Conservation (phyloP, 1,140 invertebrate species). For the Bombus affinis region DNA sequence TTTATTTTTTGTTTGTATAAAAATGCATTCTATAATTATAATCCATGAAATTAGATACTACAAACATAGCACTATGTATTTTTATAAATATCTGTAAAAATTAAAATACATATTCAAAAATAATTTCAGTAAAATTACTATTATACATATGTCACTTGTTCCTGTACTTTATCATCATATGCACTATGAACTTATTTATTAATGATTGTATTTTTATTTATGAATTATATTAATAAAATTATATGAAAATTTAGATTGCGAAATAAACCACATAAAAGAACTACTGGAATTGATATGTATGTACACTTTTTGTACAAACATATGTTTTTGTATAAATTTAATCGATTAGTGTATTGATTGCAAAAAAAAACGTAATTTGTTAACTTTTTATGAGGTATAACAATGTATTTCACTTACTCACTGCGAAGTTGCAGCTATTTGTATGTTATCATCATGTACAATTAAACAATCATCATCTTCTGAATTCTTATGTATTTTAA, state of each 20-base stretch:
- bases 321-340: conserved; percentile 1
- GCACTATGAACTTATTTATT: conserved; percentile 17
- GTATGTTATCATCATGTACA: conserved; percentile 42
- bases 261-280: neutral
- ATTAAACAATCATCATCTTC: conserved; percentile 62
- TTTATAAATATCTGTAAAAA: conserved; percentile 30
- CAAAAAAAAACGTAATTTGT: neutral
- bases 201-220: conserved; percentile 8
- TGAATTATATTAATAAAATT: conserved; percentile 15
- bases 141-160: neutral
- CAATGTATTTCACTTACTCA: conserved; percentile 1
- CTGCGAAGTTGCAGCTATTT: neutral
- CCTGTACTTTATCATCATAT: neutral
- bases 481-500: conserved; percentile 35
- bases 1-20: conserved; percentile 49
- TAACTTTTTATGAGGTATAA: neutral
- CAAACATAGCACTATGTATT: conserved; percentile 13
- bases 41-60: conserved; percentile 22
- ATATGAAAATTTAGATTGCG: conserved; percentile 2
- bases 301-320: conserved; percentile 4
- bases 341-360: neutral
- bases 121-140: neutral
- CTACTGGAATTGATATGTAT: conserved; percentile 20
- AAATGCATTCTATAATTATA: conserved; percentile 35
- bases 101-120: conserved; percentile 22